Evolutionary conservation across 2,888 invertebrate species (phyloP).

Genomic region (Choreutis nemorana): DNA sequence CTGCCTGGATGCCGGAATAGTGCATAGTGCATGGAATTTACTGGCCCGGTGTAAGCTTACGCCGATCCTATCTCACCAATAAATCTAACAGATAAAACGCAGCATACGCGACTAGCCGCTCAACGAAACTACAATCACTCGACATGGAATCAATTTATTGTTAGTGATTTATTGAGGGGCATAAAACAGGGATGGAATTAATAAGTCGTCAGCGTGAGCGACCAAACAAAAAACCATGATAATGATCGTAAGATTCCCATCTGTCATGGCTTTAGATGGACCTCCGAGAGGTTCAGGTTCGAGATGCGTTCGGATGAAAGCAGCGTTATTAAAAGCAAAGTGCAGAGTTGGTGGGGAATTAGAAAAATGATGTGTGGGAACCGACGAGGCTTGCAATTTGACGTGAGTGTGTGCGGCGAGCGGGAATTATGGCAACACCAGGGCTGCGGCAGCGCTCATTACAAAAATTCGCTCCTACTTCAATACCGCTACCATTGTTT

Average conservation of each 20-base stretch:
- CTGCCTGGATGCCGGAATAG: slow-evolving; percentile 22
- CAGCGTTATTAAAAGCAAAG: slow-evolving; percentile 34
- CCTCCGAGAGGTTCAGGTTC: too few relatives aligned
- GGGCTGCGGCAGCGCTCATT: too few relatives aligned
- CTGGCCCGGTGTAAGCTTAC: slow-evolving; percentile 35
- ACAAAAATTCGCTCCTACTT: background rate
- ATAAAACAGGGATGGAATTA: slow-evolving; percentile 5
- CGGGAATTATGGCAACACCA: slow-evolving; percentile 55
- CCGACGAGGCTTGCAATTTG: slow-evolving; percentile 43
- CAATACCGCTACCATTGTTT: slow-evolving; percentile 4
- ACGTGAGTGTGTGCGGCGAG: slow-evolving; percentile 32
- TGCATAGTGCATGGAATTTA: slow-evolving; percentile 35
- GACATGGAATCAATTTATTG: slow-evolving; percentile 28
- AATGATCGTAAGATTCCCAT: background rate
- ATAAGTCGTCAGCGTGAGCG: slow-evolving; percentile 2
- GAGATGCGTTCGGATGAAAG: slow-evolving; percentile 14
- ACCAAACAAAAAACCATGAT: slow-evolving; percentile 6
- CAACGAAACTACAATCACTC: slow-evolving; percentile 22
- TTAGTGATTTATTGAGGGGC: slow-evolving; percentile 4
- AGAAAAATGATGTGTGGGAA: slow-evolving; percentile 61
- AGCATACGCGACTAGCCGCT: slow-evolving; percentile 20
- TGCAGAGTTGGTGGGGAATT: slow-evolving; percentile 38
- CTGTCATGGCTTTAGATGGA: too few relatives aligned
- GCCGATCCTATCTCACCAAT: slow-evolving; percentile 54
- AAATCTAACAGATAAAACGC: slow-evolving; percentile 52